Evolutionary conservation across 2,797 vertebrate genomes (phyloP), one percentile per base, ranked within the genome.

Genomic region (Lithobates pipiens): DNA sequence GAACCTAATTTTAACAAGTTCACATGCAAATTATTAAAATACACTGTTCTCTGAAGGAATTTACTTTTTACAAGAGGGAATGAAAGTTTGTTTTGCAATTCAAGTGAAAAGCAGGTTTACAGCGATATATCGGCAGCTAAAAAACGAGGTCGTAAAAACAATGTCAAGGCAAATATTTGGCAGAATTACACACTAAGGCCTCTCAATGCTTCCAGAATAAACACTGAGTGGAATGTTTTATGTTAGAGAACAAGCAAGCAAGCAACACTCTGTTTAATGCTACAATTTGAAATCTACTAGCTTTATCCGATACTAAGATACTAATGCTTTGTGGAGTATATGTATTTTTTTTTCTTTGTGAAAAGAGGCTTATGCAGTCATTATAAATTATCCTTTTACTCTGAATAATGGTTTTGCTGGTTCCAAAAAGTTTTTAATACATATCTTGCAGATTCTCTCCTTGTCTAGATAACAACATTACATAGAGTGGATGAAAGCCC

Each of bases 81-180:
- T 81, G 84, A 81, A 72, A 81, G 78, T 61, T 76, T 76, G 77
- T 85, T 85, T 85, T 46, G 72, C 29, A 76, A 76, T 76, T 76
- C 42, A 85, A 85, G 76, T 85, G 69, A 68, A 70, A 80, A 76
- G 63, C 72, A 68, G 42, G 63, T 85, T 80, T 85, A 63, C 71
- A 25, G 44, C 72, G 68, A 61, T 21, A 72, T n/a, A 50, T 29
- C n/a, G 23, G 46, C 25, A 21, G 84, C 42, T 32, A 54, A 10
- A 69, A 85, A 81, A 50, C n/a, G 16, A 76, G 69, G 36, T 29
- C 76, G 84, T 76, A 70, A 85, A 76, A 85, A 81, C 65, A 85
- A 69, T 76, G 78, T 85, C 84, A 85, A 85, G 72, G 67, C 61
- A 76, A 85, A 85, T 85, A 85, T 81, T 76, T 76, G 29, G 74